phyloP scores from a whole-genome alignment of 2,888 invertebrate species.

The Eudemis profundana region DNA sequence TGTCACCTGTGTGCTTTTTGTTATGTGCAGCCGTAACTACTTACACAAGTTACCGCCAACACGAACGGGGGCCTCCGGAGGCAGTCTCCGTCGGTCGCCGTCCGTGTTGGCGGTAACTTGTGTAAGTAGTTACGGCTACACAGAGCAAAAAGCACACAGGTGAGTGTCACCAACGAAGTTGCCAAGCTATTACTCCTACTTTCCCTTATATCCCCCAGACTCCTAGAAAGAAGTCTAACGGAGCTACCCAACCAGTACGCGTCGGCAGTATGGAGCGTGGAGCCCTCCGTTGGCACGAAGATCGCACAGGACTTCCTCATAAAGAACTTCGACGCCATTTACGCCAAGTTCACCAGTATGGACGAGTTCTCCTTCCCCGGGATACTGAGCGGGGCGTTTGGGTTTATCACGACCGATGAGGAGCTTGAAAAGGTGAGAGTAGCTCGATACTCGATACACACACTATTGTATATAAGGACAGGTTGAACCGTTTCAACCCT shows the following conservation, averaged over 20 bases:
- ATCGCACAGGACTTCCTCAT: conserved; percentile 91
- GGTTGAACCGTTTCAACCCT: too few species aligned
- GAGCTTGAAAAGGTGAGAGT: conserved; percentile 59
- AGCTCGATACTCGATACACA: too few species aligned
- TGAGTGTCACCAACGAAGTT: too few species aligned
- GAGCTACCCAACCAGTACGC: conserved; percentile 77
- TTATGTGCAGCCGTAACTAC: too few species aligned
- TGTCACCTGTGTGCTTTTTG: too few species aligned
- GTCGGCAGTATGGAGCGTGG: conserved; percentile 70
- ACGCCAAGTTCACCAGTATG: conserved; percentile 64
- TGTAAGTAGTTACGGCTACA: too few species aligned
- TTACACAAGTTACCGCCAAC: too few species aligned
- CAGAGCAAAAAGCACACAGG: too few species aligned
- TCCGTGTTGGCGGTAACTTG: too few species aligned
- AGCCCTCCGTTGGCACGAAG: conserved; percentile 79
- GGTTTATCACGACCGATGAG: conserved; percentile 63
- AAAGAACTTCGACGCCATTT: conserved; percentile 88
- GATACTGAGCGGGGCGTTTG: conserved; percentile 71
- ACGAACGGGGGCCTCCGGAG: too few species aligned
- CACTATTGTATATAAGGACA: too few species aligned
- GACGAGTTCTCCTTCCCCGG: conserved; percentile 75
- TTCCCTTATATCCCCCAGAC: conserved; percentile 59
- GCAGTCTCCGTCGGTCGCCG: too few species aligned
- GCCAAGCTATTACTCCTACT: background rate
- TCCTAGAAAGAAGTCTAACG: conserved; percentile 71